These are phyloP conservation scores for Eulemur rufifrons DNA, from an alignment of 2,113 vertebrate species.

Conservation along the genomic window DNA sequence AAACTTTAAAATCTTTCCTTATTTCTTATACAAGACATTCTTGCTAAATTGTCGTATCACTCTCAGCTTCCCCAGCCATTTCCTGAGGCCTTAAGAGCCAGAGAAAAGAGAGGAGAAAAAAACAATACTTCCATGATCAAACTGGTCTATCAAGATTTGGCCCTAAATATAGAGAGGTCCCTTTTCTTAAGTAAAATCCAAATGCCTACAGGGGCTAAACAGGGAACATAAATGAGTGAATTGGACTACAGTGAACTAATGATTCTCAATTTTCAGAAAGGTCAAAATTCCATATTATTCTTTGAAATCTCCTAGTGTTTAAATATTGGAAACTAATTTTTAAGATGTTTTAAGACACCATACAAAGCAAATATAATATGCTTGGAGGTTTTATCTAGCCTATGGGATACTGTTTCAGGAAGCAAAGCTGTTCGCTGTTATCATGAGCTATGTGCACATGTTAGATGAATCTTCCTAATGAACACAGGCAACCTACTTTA, in stretches of 20 bases:
- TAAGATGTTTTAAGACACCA: neutral
- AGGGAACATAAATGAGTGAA: neutral
- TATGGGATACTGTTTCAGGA: neutral
- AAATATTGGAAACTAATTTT: neutral
- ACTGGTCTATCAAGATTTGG: neutral
- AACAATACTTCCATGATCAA: neutral
- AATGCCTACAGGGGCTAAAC: neutral
- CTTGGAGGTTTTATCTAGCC: neutral
- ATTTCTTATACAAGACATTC: neutral
- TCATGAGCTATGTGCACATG: neutral
- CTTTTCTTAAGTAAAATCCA: neutral
- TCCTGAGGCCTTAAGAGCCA: neutral
- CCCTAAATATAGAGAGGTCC: neutral
- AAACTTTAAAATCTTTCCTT: neutral
- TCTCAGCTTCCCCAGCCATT: neutral
- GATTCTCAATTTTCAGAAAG: neutral
- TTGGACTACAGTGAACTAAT: neutral
- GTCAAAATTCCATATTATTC: neutral
- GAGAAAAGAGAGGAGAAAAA: neutral
- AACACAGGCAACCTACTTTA: conserved; percentile 28
- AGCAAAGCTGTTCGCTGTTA: neutral
- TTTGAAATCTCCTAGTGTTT: neutral
- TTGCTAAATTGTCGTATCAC: neutral
- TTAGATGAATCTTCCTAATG: conserved; percentile 3
- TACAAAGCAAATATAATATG: neutral